These are phyloP conservation scores for Suricata suricatta DNA, from an alignment of 2,113 vertebrate species.

Conservation along the genomic window DNA sequence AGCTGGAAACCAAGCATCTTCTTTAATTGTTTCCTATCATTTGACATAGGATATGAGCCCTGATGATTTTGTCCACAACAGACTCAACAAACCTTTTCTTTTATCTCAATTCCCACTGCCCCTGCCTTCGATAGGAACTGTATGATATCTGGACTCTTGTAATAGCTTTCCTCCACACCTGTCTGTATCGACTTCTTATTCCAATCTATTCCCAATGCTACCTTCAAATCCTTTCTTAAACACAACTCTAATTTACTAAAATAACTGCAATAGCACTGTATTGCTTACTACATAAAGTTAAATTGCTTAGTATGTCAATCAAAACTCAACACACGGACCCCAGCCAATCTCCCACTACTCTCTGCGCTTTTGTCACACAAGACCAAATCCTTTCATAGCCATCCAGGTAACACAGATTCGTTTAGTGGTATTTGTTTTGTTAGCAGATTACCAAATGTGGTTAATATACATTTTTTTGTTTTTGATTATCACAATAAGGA, in stretches of 20 bases:
- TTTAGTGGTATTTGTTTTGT: neutral
- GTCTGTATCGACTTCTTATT: neutral
- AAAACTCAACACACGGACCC: neutral
- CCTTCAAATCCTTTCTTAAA: slow-evolving; percentile 12
- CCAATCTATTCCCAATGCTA: neutral
- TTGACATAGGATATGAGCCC: neutral
- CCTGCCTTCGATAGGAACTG: neutral
- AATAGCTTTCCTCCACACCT: neutral
- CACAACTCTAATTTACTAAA: neutral
- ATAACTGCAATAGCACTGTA: neutral
- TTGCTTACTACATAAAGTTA: neutral
- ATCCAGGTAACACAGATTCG: neutral
- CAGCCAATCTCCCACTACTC: neutral
- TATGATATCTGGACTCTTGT: neutral
- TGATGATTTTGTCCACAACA: neutral
- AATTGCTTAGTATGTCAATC: neutral
- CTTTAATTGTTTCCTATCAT: neutral
- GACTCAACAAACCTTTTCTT: neutral
- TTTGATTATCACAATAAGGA: neutral
- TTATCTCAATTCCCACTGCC: neutral
- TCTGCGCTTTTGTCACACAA: neutral
- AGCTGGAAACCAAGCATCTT: neutral
- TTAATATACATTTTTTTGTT: neutral
- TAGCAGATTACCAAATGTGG: neutral
- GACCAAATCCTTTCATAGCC: neutral